Conservation (phyloP, 2,888 invertebrate species). For the Zaprionus obscuricornis region DNA sequence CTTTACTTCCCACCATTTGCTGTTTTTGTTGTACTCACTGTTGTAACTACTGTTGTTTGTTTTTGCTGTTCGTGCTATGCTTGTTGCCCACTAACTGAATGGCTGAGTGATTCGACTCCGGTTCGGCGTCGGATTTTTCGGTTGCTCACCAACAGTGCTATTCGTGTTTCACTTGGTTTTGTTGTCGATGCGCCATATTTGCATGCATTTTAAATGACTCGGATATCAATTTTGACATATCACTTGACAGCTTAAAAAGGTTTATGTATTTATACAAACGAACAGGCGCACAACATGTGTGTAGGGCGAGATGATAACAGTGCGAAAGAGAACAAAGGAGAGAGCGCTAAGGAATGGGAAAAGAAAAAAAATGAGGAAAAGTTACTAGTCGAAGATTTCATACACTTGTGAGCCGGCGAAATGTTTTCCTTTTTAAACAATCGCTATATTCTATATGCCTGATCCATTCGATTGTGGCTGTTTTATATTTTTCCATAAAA, state of each 20-base stretch:
- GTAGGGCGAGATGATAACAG: constrained; percentile 9
- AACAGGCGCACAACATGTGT: constrained; percentile 29
- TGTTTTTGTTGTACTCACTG: constrained; percentile 21
- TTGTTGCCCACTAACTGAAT: constrained; percentile 56
- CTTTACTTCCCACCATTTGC: constrained; percentile 52
- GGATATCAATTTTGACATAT: constrained; percentile 80
- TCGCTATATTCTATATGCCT: no score
- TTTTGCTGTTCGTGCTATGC: constrained; percentile 26
- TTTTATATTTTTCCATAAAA: no score
- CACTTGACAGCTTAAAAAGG: constrained; percentile 80
- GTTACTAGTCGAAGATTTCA: no score
- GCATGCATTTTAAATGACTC: constrained; percentile 79
- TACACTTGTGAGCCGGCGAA: no score
- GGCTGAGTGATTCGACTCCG: constrained; percentile 44
- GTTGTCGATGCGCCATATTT: constrained; percentile 67
- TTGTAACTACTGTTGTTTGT: constrained; percentile 7
- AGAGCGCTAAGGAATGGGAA: background rate
- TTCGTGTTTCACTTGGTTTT: constrained; percentile 22
- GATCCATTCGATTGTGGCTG: no score
- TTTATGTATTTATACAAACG: constrained; percentile 76
- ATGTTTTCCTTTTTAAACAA: no score
- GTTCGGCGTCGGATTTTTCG: constrained; percentile 13
- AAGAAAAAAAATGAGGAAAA: no score
- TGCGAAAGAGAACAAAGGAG: background rate
- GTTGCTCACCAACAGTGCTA: constrained; percentile 9